phyloP scores from a whole-genome alignment of 1,140 invertebrate species.

The Triops longicaudatus region DNA sequence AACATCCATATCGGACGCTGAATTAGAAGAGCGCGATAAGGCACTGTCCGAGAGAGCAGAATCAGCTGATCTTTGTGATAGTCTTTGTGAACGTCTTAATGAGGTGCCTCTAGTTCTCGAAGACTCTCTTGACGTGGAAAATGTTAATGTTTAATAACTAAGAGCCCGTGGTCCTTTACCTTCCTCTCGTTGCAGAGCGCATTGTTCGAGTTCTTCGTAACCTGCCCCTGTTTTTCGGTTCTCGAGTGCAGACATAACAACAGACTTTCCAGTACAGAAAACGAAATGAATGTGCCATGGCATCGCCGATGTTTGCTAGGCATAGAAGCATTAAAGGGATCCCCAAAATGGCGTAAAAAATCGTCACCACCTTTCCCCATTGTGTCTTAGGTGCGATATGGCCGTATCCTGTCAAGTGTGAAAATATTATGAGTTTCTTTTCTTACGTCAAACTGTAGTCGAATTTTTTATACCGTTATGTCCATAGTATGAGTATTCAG shows the following conservation, averaged over 20 bases:
- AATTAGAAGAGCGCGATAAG: slow-evolving; percentile 49
- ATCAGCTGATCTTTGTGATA: slow-evolving; percentile 60
- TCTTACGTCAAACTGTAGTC: no score
- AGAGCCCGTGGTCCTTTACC: slow-evolving; percentile 21
- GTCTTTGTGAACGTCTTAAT: slow-evolving; percentile 54
- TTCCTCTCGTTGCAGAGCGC: slow-evolving; percentile 33
- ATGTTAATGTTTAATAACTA: background rate
- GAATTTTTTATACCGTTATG: no score
- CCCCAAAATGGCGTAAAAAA: slow-evolving; percentile 90
- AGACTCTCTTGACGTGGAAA: slow-evolving; percentile 22
- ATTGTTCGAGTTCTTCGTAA: slow-evolving; percentile 34
- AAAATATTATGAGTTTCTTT: background rate
- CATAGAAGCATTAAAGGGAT: slow-evolving; percentile 90
- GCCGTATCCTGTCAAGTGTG: slow-evolving; percentile 68
- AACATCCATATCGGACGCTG: slow-evolving; percentile 45
- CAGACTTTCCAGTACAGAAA: slow-evolving; percentile 84
- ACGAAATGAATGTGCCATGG: slow-evolving; percentile 88
- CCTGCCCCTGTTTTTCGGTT: slow-evolving; percentile 50
- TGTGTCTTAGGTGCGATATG: slow-evolving; percentile 89
- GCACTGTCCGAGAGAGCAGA: slow-evolving; percentile 46
- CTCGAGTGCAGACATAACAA: slow-evolving; percentile 76
- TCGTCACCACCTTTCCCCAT: slow-evolving; percentile 85
- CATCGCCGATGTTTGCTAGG: slow-evolving; percentile 89
- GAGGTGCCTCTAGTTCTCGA: slow-evolving; percentile 36
- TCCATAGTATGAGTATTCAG: no score